Evolutionary conservation across 2,888 invertebrate species (phyloP).

Genomic region (Sminthurinus aureus): DNA sequence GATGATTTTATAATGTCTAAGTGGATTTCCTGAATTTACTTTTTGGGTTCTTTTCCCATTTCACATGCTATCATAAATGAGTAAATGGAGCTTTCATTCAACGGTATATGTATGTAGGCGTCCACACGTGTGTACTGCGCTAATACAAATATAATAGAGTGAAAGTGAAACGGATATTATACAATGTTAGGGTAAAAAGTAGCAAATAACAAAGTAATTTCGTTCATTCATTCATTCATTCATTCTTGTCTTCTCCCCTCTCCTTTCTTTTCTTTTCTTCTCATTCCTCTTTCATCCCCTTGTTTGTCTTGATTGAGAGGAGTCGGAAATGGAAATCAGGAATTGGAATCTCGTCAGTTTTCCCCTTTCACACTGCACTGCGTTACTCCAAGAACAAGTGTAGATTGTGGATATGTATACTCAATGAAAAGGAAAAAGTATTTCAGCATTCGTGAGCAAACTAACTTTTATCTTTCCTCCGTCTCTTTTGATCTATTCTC

Average conservation of each 20-base stretch:
- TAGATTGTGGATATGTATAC: too few relatives aligned
- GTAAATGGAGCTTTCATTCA: too few relatives aligned
- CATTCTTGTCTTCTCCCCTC: background rate
- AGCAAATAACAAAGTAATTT: conserved; percentile 16
- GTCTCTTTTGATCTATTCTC: too few relatives aligned
- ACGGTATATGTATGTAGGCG: background rate
- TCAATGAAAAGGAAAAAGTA: too few relatives aligned
- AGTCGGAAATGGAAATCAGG: background rate
- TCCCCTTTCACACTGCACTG: background rate
- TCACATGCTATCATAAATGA: too few relatives aligned
- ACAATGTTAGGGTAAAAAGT: background rate
- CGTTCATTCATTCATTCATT: conserved; percentile 1
- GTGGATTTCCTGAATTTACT: conserved; percentile 28
- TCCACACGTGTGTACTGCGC: background rate
- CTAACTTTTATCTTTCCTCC: background rate
- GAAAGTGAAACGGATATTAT: background rate
- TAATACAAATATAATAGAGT: conserved; percentile 9
- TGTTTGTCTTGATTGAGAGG: conserved; percentile 33
- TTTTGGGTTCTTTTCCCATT: background rate
- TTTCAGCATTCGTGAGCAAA: too few relatives aligned
- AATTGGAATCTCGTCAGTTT: too few relatives aligned
- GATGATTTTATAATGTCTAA: conserved; percentile 26
- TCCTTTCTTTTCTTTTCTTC: background rate
- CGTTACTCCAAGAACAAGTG: too few relatives aligned
- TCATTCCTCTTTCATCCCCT: conserved; percentile 4